A percentile compares a stretch with the other conserved stretches of the same genome.
phyloP scores from a whole-genome alignment of 2,113 vertebrate genomes.

The Anguilla rostrata region DNA sequence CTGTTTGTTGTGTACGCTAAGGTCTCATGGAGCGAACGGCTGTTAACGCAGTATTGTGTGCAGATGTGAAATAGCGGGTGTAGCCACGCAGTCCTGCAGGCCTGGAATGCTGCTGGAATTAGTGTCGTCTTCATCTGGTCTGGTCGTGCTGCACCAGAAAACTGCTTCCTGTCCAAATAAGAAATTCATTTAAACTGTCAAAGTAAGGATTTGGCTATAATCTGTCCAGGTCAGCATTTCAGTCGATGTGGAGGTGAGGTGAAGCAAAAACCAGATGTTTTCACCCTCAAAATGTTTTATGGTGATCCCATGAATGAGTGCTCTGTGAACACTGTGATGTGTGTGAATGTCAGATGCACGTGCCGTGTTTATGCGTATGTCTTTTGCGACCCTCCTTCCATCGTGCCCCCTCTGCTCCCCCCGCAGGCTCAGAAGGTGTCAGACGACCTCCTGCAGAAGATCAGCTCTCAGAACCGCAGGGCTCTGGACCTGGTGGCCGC shows the following conservation, averaged over 20 bases:
- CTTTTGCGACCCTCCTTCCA: not conserved
- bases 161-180: not conserved
- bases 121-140: too few species aligned
- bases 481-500: conserved; percentile 93
- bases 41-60: not conserved
- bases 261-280: not conserved
- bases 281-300: too few species aligned
- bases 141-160: not conserved
- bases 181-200: too few species aligned
- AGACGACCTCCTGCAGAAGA: conserved; percentile 93
- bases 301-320: too few species aligned
- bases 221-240: too few species aligned
- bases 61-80: not conserved
- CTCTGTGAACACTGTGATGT: not conserved
- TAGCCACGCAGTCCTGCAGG: too few species aligned
- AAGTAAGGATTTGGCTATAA: too few species aligned
- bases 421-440: conserved; percentile 91
- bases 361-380: not conserved
- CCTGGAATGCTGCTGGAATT: too few species aligned
- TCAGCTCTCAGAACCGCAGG: conserved; percentile 90
- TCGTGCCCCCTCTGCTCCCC: conserved; percentile 8
- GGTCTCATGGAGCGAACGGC: too few species aligned
- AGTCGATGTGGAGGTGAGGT: not conserved
- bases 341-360: not conserved
- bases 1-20: not conserved